phyloP scores from a whole-genome alignment of 92 coral and sea anemone genomes.

The Bergia puertoricense region DNA sequence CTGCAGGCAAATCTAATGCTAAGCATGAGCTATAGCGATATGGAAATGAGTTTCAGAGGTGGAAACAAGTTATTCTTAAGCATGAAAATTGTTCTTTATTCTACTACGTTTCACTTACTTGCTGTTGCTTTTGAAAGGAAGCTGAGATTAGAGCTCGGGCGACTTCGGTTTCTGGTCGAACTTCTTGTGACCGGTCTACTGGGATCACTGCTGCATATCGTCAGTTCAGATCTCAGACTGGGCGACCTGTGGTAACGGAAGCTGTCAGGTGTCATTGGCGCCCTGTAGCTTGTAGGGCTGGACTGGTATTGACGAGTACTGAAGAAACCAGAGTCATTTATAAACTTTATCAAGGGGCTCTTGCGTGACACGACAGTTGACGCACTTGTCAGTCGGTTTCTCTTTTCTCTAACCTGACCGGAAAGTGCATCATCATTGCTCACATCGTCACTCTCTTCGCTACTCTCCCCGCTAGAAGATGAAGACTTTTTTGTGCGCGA shows the following conservation, averaged over 20 bases:
- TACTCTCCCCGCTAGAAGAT: background rate
- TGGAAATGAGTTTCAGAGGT: background rate
- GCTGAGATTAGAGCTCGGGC: constrained; percentile 22
- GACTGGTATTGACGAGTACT: constrained; percentile 10
- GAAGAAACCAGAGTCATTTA: constrained; percentile 13
- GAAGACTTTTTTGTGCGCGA: background rate
- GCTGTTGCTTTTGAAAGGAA: constrained; percentile 34
- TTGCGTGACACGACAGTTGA: constrained; percentile 21
- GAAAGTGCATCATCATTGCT: background rate
- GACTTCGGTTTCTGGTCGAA: background rate
- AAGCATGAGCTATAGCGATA: no score
- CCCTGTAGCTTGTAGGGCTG: constrained; percentile 34
- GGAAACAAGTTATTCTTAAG: background rate
- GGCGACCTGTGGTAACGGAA: constrained; percentile 34
- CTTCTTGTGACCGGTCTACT: constrained; percentile 33
- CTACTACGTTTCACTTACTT: constrained; percentile 21
- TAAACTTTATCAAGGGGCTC: constrained; percentile 26
- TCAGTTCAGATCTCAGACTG: constrained; percentile 28
- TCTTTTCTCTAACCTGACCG: background rate
- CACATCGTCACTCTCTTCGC: background rate
- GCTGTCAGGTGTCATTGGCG: constrained; percentile 40
- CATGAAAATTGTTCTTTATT: background rate
- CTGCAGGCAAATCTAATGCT: no score
- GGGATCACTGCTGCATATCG: constrained; percentile 11
- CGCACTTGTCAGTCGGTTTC: background rate